phyloP scores from a whole-genome alignment of 2,888 invertebrate genomes.

The Drosophila mercatorum region DNA sequence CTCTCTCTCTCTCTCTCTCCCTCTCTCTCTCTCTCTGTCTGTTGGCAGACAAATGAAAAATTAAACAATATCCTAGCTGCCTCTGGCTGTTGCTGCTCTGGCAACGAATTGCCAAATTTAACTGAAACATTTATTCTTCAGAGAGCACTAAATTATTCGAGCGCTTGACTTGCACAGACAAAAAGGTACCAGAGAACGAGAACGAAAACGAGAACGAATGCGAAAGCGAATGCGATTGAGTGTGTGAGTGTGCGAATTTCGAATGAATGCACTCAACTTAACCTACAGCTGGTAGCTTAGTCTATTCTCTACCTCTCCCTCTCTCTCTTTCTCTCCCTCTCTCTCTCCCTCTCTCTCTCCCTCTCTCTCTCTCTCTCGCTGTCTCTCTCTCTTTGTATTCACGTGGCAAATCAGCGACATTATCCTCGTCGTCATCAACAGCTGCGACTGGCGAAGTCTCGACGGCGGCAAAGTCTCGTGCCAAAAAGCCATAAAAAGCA shows the following conservation, averaged over 20 bases:
- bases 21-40: conserved; percentile 15
- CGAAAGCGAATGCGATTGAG: not conserved
- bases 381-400: conserved; percentile 39
- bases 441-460: conserved; percentile 11
- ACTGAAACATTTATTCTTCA: conserved; percentile 74
- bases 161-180: conserved; percentile 33
- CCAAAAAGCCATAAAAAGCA: conserved; percentile 63
- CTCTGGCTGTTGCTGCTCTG: conserved; percentile 32
- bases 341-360: conserved; percentile 1
- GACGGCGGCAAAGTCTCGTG: conserved; percentile 42
- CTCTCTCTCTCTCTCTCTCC: conserved; percentile 1
- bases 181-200: conserved; percentile 35
- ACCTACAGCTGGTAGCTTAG: conserved; percentile 19
- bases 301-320: conserved; percentile 7
- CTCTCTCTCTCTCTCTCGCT: not conserved
- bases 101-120: conserved; percentile 77
- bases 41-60: conserved; percentile 70
- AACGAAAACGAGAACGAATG: conserved; percentile 13
- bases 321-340: not conserved
- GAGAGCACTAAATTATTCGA: conserved; percentile 76
- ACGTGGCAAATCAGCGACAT: conserved; percentile 72
- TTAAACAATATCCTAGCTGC: conserved; percentile 75
- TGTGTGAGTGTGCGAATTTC: conserved; percentile 15
- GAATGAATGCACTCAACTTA: conserved; percentile 36
- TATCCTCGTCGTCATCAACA: conserved; percentile 54